Percentiles rank a stretch among this genome's conserved stretches.
These are phyloP conservation scores for Temnopleurus reevesii DNA, from an alignment of 53 echinoderm and acorn worm genomes.

Conservation along the genomic window DNA sequence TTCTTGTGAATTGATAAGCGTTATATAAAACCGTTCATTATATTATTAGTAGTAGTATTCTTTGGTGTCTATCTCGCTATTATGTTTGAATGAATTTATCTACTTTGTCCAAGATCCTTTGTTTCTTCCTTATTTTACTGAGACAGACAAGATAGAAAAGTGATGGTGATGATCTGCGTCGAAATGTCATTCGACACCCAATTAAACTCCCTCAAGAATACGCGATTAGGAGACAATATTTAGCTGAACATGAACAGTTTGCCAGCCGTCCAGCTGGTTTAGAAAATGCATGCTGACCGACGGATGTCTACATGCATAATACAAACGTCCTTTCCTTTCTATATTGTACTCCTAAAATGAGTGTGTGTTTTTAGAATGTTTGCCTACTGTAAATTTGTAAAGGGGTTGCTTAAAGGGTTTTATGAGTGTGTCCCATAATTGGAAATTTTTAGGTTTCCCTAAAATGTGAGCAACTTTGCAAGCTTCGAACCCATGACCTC, in stretches of 20 bases:
- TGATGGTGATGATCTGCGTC: neutral
- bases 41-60: neutral
- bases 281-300: neutral
- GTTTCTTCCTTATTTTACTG: no score
- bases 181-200: slow-evolving; percentile 4
- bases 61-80: neutral
- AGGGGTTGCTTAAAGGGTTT: no score
- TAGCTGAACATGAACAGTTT: neutral
- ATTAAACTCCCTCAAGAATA: neutral
- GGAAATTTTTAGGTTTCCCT: no score
- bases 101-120: neutral
- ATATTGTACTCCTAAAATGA: neutral
- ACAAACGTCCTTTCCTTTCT: neutral
- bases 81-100: neutral
- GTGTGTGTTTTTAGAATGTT: no score
- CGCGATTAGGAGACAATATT: neutral
- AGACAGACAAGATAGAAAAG: neutral
- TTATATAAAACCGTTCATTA: neutral
- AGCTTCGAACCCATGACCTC: no score
- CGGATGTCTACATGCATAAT: slow-evolving; percentile 27
- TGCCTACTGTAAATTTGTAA: neutral
- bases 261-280: slow-evolving; percentile 8
- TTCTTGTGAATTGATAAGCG: no score
- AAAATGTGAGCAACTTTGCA: no score
- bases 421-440: no score